Evolutionary conservation across 2,888 invertebrate species (phyloP).

Genomic region (Urechis unicinctus): DNA sequence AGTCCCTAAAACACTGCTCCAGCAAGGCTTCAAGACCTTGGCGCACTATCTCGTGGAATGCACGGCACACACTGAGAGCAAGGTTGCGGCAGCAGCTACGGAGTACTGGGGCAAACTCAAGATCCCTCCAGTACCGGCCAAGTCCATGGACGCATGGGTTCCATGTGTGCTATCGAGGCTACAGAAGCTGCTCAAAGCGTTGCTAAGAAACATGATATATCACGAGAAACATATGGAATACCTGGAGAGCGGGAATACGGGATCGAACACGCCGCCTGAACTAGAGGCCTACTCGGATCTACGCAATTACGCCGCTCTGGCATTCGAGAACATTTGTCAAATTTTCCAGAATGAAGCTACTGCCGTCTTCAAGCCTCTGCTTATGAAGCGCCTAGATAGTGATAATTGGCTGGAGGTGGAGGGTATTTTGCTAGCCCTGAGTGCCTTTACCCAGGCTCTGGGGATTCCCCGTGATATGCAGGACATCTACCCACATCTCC

Average conservation of each 20-base stretch:
- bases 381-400: conserved; percentile 12
- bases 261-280: neutral
- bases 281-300: conserved; percentile 10
- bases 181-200: conserved; percentile 11
- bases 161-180: conserved; percentile 10
- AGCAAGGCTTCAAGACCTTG: conserved; percentile 10
- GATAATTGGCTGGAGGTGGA: conserved; percentile 15
- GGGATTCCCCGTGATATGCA: conserved; percentile 15
- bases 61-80: conserved; percentile 6
- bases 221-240: conserved; percentile 11
- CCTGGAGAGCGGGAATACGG: conserved; percentile 3
- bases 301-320: conserved; percentile 18
- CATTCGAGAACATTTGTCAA: conserved; percentile 16
- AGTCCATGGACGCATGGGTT: conserved; percentile 15
- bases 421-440: conserved; percentile 14
- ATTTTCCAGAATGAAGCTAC: conserved; percentile 15
- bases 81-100: conserved; percentile 13
- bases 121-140: conserved; percentile 16
- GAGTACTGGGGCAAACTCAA: conserved; percentile 17
- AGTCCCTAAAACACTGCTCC: conserved; percentile 10
- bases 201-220: conserved; percentile 15
- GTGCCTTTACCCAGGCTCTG: conserved; percentile 16
- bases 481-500: conserved; percentile 9
- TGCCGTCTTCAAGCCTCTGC: conserved; percentile 9
- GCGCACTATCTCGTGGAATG: conserved; percentile 10